Conservation (phyloP, 2,797 vertebrate genomes). For the Lepus townsendii region DNA sequence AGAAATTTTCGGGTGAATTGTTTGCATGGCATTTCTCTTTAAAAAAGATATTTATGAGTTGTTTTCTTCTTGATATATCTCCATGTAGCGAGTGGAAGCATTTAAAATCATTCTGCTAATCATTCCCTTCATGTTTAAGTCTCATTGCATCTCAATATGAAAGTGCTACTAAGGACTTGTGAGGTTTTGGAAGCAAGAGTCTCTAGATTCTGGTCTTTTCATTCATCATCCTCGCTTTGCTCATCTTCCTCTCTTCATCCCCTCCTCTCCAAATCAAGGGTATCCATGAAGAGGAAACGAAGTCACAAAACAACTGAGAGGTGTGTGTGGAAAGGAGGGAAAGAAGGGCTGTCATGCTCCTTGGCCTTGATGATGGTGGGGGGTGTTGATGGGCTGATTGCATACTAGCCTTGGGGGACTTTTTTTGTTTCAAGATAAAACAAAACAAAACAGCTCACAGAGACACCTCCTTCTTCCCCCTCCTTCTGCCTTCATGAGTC, state of each 20-base stretch:
- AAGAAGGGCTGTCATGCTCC: constrained; percentile 10
- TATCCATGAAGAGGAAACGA: constrained; percentile 20
- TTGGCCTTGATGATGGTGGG: constrained; percentile 36
- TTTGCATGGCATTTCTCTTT: constrained; percentile 63
- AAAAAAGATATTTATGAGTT: constrained; percentile 32
- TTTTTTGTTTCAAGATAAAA: constrained; percentile 58
- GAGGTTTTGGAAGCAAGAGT: constrained; percentile 29
- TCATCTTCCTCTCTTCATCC: constrained; percentile 64
- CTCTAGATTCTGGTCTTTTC: constrained; percentile 15
- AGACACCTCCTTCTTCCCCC: constrained; percentile 48
- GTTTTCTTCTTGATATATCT: constrained; percentile 54
- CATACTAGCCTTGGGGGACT: background rate
- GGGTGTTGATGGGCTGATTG: background rate
- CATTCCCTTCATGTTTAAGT: constrained; percentile 56
- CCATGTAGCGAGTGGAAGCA: background rate
- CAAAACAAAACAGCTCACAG: constrained; percentile 62
- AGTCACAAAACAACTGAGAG: constrained; percentile 53
- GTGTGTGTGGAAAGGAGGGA: constrained; percentile 52
- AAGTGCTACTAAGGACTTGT: background rate
- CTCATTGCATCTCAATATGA: constrained; percentile 33
- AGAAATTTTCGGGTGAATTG: constrained; percentile 37
- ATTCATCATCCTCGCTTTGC: constrained; percentile 49
- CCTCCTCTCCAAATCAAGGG: constrained; percentile 61
- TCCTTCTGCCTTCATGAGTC: constrained; percentile 57
- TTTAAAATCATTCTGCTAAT: constrained; percentile 56